Evolutionary conservation across 2,113 vertebrate genomes (phyloP).

Genomic region (Phaetusa simplex): DNA sequence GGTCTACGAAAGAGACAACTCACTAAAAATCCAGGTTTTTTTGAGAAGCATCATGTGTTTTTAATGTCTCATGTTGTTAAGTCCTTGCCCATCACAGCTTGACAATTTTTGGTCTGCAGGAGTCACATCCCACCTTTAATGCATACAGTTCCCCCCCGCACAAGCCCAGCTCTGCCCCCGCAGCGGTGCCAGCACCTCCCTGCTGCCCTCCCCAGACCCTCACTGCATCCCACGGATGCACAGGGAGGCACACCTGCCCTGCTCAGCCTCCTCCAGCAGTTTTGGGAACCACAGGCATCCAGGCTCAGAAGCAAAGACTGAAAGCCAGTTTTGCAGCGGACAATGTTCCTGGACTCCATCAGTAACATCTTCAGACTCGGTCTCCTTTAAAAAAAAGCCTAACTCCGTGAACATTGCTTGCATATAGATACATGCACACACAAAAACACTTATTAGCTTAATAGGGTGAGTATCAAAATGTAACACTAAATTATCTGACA

Average conservation of each 20-base stretch:
- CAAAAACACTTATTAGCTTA: constrained; percentile 39
- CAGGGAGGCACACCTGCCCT: rapidly evolving
- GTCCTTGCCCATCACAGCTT: background rate
- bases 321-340: background rate
- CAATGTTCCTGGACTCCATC: background rate
- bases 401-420: background rate
- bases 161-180: background rate
- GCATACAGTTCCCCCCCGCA: background rate
- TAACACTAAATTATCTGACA: constrained; percentile 63
- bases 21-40: background rate
- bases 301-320: background rate
- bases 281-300: background rate
- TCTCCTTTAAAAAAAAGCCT: background rate
- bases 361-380: background rate
- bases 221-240: background rate
- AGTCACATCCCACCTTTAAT: background rate
- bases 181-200: background rate
- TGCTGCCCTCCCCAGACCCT: background rate
- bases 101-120: background rate
- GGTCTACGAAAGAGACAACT: background rate
- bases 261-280: background rate
- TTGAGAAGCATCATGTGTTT: rapidly evolving
- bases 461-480: constrained; percentile 32
- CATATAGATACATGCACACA: background rate
- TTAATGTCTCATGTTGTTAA: background rate